Evolutionary conservation across 2,797 vertebrate species (phyloP), one percentile per base, ranked within the genome.

Genomic region (Margarornis squamiger): DNA sequence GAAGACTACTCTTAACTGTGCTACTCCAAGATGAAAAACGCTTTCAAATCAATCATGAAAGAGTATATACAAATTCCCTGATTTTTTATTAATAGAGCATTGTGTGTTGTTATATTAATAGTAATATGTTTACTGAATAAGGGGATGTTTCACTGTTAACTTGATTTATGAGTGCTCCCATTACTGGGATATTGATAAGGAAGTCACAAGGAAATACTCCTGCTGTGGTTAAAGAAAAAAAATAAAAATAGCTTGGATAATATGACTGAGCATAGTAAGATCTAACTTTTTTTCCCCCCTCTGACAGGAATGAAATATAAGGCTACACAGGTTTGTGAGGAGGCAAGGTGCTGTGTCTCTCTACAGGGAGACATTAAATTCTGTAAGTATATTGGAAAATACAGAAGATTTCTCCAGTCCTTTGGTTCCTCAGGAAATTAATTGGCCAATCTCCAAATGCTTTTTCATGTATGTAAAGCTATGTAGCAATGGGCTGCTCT

Each of bases 381-480:
- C 70, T 79, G 5, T 52, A 90, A 84, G 65, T 45, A 65, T 90
- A 93, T 73, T 34, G 24, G 43, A 78, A 95, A 96, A 92, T 57
- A 91, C 7, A 30, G 15, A 90, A 76, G 48, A 66, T 84, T 96
- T 96, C 63, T 78, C 94, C 36, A 86, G 65, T 94, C 71, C 26
- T 68, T 96, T 34, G 54, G 9, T 63, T 94, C 74, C 72, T 96
- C 65, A 94, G 82, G 92, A 95, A 80, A 96, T 96, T 84, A 96
- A 57, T 46, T 95, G 90, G 66, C 71, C n/a, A 38, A 27, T 81
- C 96, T 95, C 90, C 83, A 97, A 85, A 38, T 61, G 23, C 30
- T 87, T 93, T 92, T 95, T 81, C 16, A 84, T 84, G 10, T 66
- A 39, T 77, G 95, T 90, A 94, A 95, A 88, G 34, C 20, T 43